Percentiles rank a stretch among this genome's conserved stretches.
These are phyloP conservation scores for Rhinoderma darwinii DNA, from an alignment of 2,113 vertebrate species.

Conservation along the genomic window DNA sequence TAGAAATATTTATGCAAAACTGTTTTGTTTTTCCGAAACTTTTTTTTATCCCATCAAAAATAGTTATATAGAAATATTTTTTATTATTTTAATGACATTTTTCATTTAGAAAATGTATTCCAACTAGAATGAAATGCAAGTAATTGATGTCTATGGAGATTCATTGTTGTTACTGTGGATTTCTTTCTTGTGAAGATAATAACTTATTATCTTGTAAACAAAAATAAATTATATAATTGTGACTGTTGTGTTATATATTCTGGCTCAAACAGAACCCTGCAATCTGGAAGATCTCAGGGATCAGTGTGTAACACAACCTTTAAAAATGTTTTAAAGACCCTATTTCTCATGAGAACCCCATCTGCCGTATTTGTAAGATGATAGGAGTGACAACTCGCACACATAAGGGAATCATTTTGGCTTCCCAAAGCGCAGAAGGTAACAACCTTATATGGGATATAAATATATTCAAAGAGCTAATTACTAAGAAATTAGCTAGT, in stretches of 20 bases:
- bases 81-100: not conserved
- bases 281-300: constrained; percentile 43
- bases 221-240: constrained; percentile 61
- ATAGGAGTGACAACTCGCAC: constrained; percentile 46
- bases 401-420: constrained; percentile 40
- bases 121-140: not conserved
- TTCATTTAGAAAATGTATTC: not conserved
- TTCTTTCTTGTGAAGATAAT: constrained; percentile 62
- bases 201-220: constrained; percentile 64
- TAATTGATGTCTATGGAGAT: constrained; percentile 34
- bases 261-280: constrained; percentile 22
- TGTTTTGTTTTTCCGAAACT: not conserved
- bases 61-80: not conserved
- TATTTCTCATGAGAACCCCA: constrained; percentile 38
- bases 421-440: constrained; percentile 26
- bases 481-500: constrained; percentile 28
- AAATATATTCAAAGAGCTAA: constrained; percentile 20
- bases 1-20: constrained; percentile 13
- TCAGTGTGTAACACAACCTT: constrained; percentile 43
- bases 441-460: constrained; percentile 37
- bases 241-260: not conserved
- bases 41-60: not conserved
- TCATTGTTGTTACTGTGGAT: constrained; percentile 43
- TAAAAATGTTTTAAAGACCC: constrained; percentile 48
- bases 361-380: constrained; percentile 50